Percentiles rank a stretch among this genome's conserved stretches.
phyloP scores from a whole-genome alignment of 2,113 vertebrate species.

The Clupea harengus region DNA sequence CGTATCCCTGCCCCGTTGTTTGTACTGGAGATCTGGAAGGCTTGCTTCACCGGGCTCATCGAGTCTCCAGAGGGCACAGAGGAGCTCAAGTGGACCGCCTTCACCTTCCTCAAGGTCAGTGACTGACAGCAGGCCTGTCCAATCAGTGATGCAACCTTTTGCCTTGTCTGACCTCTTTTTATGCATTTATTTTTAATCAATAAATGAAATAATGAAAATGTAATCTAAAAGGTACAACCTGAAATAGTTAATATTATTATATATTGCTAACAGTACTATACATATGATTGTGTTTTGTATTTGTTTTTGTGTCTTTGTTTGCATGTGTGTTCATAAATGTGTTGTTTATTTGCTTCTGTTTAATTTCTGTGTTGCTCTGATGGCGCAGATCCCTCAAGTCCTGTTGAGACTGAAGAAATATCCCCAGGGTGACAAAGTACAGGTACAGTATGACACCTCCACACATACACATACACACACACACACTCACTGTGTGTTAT shows the following conservation, averaged over 20 bases:
- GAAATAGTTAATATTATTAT: too few relatives aligned
- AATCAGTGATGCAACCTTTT: not conserved
- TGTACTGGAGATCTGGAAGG: slow-evolving; percentile 97
- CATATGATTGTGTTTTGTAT: not conserved
- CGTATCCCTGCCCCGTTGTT: slow-evolving; percentile 86
- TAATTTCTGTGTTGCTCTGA: not conserved
- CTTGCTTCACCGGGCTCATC: slow-evolving; percentile 95
- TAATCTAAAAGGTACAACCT: too few relatives aligned
- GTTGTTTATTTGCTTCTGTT: not conserved
- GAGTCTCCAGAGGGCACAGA: slow-evolving; percentile 96
- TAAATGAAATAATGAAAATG: too few relatives aligned
- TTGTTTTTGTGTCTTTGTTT: not conserved
- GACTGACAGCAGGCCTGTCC: not conserved
- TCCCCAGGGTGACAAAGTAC: slow-evolving; percentile 86
- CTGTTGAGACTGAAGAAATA: slow-evolving; percentile 93
- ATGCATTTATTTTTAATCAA: too few relatives aligned
- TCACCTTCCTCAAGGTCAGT: slow-evolving; percentile 93
- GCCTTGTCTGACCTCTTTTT: too few relatives aligned
- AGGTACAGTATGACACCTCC: slow-evolving; percentile 46
- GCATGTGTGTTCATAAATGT: not conserved
- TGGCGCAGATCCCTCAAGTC: slow-evolving; percentile 90
- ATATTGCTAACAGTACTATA: too few relatives aligned
- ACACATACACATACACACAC: not conserved
- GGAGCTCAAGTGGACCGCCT: slow-evolving; percentile 98
- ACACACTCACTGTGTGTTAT: not conserved